These are phyloP conservation scores for Lomographa bimaculata DNA, from an alignment of 2,888 invertebrate genomes.

Conservation along the genomic window DNA sequence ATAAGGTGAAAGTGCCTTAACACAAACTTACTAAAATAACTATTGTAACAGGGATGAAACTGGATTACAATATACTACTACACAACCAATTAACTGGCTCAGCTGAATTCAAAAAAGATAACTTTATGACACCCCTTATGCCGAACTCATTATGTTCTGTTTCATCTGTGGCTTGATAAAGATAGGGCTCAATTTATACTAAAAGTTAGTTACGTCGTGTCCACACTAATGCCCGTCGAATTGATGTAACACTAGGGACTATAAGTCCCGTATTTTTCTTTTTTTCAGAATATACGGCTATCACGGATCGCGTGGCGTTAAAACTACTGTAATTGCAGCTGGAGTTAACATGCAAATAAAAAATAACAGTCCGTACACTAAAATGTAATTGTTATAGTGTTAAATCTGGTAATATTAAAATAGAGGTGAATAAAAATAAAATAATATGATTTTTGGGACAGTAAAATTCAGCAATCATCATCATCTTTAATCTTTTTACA, in stretches of 20 bases:
- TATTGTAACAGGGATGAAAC: too few relatives aligned
- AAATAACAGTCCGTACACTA: background rate
- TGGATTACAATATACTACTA: too few relatives aligned
- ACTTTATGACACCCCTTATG: background rate
- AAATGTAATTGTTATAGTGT: too few relatives aligned
- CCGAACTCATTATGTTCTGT: background rate
- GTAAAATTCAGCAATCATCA: too few relatives aligned
- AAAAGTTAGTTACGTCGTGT: constrained; percentile 22
- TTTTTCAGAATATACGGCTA: background rate
- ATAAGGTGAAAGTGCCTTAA: too few relatives aligned
- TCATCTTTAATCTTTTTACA: too few relatives aligned
- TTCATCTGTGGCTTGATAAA: background rate
- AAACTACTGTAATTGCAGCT: background rate
- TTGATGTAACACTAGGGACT: constrained; percentile 34
- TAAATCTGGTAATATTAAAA: too few relatives aligned
- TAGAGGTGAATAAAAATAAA: too few relatives aligned
- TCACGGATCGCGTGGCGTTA: background rate
- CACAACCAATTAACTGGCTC: too few relatives aligned
- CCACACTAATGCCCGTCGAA: constrained; percentile 41
- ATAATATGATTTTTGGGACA: too few relatives aligned
- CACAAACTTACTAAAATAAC: too few relatives aligned
- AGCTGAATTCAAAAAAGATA: background rate
- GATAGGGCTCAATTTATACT: background rate
- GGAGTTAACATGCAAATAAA: background rate
- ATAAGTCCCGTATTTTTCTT: constrained; percentile 15